Evolutionary conservation across 2,797 vertebrate species (phyloP), one percentile per base, ranked within the genome.

Genomic region (Chelonia mydas): DNA sequence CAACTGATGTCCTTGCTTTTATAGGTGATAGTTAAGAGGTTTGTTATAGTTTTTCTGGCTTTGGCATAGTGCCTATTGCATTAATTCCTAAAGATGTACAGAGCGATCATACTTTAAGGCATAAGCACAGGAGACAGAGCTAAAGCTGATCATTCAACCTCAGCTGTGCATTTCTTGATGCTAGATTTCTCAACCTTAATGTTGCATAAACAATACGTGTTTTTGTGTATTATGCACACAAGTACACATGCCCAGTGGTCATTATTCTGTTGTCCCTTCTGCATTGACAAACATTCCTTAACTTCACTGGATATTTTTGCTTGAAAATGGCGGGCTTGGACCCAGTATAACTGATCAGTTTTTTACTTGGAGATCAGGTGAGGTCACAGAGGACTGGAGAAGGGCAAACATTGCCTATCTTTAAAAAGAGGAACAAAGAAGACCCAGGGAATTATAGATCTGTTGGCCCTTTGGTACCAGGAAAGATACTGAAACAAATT

Each of bases 121-220:
- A 15, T 72, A 49, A 90, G 3, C 65, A 49, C 6, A 21, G 10
- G 49, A 95, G 65, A 81, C 45, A 91, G 21, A 59, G 47, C 86
- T 84, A 77, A 81, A 54, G 86, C 59, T 54, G 92, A 92, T 90
- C 86, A 15, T 23, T 96, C 94, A 95, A 50, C 86, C 89, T 83
- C 92, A 55, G 86, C 0, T 0, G 83, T 68, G 57, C 49, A 2
- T 2, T 90, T 85, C 94, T 96, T 84, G 94, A 45, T 92, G 94
- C 93, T 87, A 92, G 82, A 12, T 92, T 95, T 96, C 96, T 83
- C 95, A 95, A 21, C 89, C 81, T 90, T 3, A 90, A 25, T 87
- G 83, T 91, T 96, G 94, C 93, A 94, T 89, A 96, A 96, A 94
- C 95, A 95, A 78, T 65, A 65, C 2, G 19, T 61, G 47, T 72